Conservation (phyloP, 1,140 invertebrate genomes). For the Yoshiicerus persimilis region DNA sequence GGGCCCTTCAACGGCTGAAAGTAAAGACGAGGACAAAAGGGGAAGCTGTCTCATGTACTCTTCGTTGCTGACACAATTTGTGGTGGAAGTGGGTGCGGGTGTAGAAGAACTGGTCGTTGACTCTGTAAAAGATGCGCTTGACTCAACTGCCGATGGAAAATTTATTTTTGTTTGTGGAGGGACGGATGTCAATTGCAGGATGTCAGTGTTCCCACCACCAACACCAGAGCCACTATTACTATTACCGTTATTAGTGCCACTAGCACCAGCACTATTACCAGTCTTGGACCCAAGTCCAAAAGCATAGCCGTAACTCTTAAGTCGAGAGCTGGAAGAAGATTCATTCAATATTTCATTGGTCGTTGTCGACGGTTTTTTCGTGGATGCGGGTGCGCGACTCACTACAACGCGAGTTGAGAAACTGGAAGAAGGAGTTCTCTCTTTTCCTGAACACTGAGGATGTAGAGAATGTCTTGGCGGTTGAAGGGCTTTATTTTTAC, state of each 20-base stretch:
- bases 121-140: background rate
- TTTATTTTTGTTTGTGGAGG: slow-evolving; percentile 5
- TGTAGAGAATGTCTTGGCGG: slow-evolving; percentile 47
- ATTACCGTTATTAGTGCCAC: background rate
- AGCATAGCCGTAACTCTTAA: slow-evolving; percentile 1
- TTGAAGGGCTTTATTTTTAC: background rate
- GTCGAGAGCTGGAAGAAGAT: background rate
- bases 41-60: background rate
- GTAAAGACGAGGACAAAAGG: background rate
- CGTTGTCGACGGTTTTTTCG: slow-evolving; percentile 29
- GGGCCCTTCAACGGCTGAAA: slow-evolving; percentile 24
- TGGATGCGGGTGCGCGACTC: slow-evolving; percentile 33
- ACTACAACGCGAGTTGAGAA: slow-evolving; percentile 48
- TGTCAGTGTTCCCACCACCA: background rate
- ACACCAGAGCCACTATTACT: background rate
- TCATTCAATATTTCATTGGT: slow-evolving; percentile 25
- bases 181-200: background rate
- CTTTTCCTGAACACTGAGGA: slow-evolving; percentile 45
- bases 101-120: background rate
- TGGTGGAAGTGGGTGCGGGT: background rate
- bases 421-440: slow-evolving; percentile 47
- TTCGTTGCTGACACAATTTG: slow-evolving; percentile 3
- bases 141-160: background rate
- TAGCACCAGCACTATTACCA: background rate
- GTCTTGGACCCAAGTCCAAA: background rate